Percentiles rank a stretch among this genome's conserved stretches.
phyloP scores from a whole-genome alignment of 64 coral and sea anemone genomes.

The Cladopsammia gracilis region DNA sequence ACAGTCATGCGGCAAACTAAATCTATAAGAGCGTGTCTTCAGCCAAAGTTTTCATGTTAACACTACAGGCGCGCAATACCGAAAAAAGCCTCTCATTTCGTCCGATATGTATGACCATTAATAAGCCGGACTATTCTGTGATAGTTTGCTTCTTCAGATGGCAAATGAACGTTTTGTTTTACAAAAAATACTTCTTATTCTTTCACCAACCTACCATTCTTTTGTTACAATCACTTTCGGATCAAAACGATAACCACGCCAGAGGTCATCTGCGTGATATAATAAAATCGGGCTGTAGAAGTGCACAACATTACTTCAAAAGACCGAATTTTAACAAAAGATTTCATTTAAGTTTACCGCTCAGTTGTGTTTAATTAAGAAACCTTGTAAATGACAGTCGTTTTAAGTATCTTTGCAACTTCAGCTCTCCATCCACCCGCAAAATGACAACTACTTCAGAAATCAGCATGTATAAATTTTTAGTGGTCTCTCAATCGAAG shows the following conservation, averaged over 20 bases:
- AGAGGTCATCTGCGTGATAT: neutral
- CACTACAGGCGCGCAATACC: too few relatives aligned
- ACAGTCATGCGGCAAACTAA: neutral
- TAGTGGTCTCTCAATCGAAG: slow-evolving; percentile 13
- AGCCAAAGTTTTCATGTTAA: too few relatives aligned
- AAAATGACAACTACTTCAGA: slow-evolving; percentile 11
- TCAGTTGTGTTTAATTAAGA: slow-evolving; percentile 30
- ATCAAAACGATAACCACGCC: too few relatives aligned
- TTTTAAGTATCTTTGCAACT: slow-evolving; percentile 2
- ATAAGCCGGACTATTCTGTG: too few relatives aligned
- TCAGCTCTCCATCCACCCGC: slow-evolving; percentile 1
- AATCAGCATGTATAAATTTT: slow-evolving; percentile 38
- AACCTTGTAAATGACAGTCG: slow-evolving; percentile 13
- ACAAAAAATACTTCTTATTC: too few relatives aligned
- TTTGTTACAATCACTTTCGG: too few relatives aligned
- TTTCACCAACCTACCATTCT: too few relatives aligned
- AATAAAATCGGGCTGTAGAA: neutral
- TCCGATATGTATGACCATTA: too few relatives aligned
- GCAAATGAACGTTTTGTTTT: too few relatives aligned
- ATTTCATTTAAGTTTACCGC: neutral
- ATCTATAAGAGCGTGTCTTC: neutral
- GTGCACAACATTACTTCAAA: neutral
- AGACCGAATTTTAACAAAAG: neutral
- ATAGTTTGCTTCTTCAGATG: too few relatives aligned
- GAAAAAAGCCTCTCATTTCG: too few relatives aligned